Evolutionary conservation across 2,113 vertebrate genomes (phyloP), one percentile per base, ranked within the genome.

Genomic region (Tupaia tana): DNA sequence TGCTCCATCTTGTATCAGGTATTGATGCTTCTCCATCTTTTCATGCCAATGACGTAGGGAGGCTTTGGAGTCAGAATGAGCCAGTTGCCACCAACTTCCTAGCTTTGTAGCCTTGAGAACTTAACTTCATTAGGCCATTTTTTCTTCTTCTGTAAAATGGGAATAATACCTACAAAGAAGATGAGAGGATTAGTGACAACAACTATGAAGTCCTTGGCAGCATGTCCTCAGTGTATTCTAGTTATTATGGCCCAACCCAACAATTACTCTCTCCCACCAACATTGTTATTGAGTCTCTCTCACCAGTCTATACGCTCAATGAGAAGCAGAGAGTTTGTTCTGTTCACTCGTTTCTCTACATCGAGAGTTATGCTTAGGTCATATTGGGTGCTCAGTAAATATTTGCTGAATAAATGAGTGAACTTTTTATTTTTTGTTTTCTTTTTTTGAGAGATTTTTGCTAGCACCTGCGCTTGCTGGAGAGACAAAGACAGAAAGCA

Each of bases 71-170:
- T 54, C 29, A 83, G 31, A 77, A 83, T 29, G 77, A 87, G 54
- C 7, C 7, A 18, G 85, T 6, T 52, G 12, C 93, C 27, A 85
- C 22, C 29, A 31, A 29, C 18, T 80, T 91, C 20, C 10, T 24
- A 69, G 54, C 15, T 89, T 75, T 87, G 18, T 70, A 43, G 19
- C 19, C 86, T 95, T 69, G 31, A 82, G 69, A 78, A 61, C 56
- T 94, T 86, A 89, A 80, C 7, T 22, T 74, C 78, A 59, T 1
- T 11, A 89, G 71, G 27, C 12, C 69, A 82, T 52, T 59, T 20
- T 79, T 80, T 89, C 52, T 43, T 84, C 54, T 54, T 81, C 27
- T 78, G 34, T 78, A 73, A 92, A 94, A 92, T 34, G 75, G 75
- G 92, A 94, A 67, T 78, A 66, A 86, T 77, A 85, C 25, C 19